phyloP scores from a whole-genome alignment of 2,888 invertebrate genomes.

The Plebejus argus region DNA sequence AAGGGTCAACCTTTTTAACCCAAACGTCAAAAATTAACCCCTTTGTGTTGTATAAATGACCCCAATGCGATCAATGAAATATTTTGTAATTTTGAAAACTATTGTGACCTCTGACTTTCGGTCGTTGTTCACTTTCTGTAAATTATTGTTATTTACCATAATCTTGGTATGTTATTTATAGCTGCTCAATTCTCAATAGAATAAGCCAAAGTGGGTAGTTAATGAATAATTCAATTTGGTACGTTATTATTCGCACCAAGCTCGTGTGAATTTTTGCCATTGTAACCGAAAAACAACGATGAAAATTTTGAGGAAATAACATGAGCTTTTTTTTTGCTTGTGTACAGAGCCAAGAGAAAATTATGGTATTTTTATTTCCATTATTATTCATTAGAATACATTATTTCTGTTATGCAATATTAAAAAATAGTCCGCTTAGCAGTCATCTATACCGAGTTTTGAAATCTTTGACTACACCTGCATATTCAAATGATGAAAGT shows the following conservation, averaged over 20 bases:
- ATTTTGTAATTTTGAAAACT: slow-evolving; percentile 45
- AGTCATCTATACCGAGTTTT: slow-evolving; percentile 23
- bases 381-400: background rate
- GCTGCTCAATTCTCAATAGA: background rate
- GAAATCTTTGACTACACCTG: slow-evolving; percentile 41
- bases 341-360: background rate
- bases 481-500: slow-evolving; percentile 53
- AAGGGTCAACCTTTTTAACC: slow-evolving; percentile 63
- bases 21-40: slow-evolving; percentile 54
- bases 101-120: slow-evolving; percentile 46
- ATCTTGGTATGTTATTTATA: background rate
- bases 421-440: background rate
- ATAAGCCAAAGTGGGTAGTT: background rate
- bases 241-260: background rate
- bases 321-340: background rate
- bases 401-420: background rate
- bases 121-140: background rate
- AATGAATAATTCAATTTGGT: slow-evolving; percentile 1
- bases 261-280: background rate
- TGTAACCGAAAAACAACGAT: background rate
- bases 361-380: background rate
- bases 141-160: slow-evolving; percentile 18
- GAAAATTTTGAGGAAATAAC: background rate
- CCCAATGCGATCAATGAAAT: slow-evolving; percentile 45
- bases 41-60: slow-evolving; percentile 57